Base-by-base conservation (phyloP, 2,113 vertebrate genomes). In the Phyllopteryx taeniolatus region DNA sequence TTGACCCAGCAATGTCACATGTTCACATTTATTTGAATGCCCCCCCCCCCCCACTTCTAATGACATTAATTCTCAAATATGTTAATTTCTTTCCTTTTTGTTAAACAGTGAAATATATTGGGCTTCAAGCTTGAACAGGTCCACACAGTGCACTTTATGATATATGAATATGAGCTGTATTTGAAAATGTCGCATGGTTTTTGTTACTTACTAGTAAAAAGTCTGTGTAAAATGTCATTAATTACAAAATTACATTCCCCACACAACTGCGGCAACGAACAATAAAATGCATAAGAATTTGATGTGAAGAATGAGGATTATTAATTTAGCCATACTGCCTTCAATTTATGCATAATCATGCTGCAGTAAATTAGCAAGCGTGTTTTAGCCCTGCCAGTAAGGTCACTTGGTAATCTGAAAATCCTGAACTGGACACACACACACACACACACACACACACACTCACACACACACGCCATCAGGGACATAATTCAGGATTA, bases 391-490 rank as follows among this genome's bases (percentile, higher is more conserved):
- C 42, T 67, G 77, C 69, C 71, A 82, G 62, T 84, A 80, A 88
- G 85, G 84, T 89, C 81, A 85, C 83, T 81, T 82, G 85, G 83
- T 89, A 86, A 90, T 74, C 89, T 85, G 78, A 70, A 86, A 89
- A 88, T 87, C 86, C 81, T 42, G 13, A 19, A 61, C 22, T 2
- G 49, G 19, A 43, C 31, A 67, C 61, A 66, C 74, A 22, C 60
- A 68, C 67, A 65, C 49, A 35, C 9, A 64, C 33, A 54, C 49
- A 20, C 20, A 22, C 53, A n/a, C 53, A 53, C 49, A 17, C 49
- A 53, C 49, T 20, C 49, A 53, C 49, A 53, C 15, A 53, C 6
- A 53, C 49, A 53, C 49, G 6, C 35, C 35, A 6, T 39, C 6
- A 39, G 35, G 6, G 4, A 39, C 35, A 39, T 39, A 39, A 39